Percentiles rank a stretch among this genome's conserved stretches.
phyloP scores from a whole-genome alignment of 2,888 invertebrate species.

The Epiblema foenella region DNA sequence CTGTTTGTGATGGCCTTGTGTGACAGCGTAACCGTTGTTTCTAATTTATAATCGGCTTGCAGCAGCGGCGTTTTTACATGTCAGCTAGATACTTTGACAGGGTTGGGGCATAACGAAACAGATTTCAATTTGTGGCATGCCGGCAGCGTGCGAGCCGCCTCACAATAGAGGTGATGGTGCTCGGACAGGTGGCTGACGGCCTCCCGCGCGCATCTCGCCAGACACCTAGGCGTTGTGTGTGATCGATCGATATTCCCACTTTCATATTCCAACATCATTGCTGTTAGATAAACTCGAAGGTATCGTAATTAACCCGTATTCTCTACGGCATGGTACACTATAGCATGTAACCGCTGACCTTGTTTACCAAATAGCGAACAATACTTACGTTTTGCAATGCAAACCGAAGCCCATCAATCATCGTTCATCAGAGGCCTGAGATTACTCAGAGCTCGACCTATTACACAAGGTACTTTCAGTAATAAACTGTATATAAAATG shows the following conservation, averaged over 20 bases:
- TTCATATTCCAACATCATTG: conserved; percentile 55
- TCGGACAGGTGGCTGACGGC: conserved; percentile 81
- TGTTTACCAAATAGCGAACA: conserved; percentile 55
- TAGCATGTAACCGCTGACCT: conserved; percentile 32
- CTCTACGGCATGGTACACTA: conserved; percentile 10
- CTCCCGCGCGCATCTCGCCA: conserved; percentile 55
- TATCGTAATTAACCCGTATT: conserved; percentile 27
- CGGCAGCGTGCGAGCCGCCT: conserved; percentile 69
- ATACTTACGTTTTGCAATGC: conserved; percentile 54
- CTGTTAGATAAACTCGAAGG: conserved; percentile 49
- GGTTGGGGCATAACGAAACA: conserved; percentile 74
- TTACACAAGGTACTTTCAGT: conserved; percentile 53
- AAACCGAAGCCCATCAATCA: conserved; percentile 64
- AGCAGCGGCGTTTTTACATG: conserved; percentile 69
- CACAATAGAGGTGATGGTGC: conserved; percentile 79
- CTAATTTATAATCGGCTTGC: conserved; percentile 73
- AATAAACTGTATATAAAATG: conserved; percentile 33
- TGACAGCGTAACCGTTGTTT: conserved; percentile 56
- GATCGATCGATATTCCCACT: conserved; percentile 67
- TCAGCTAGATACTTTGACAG: conserved; percentile 75
- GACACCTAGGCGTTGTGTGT: conserved; percentile 55
- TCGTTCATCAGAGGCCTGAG: conserved; percentile 65
- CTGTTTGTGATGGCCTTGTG: conserved; percentile 47
- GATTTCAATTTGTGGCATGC: conserved; percentile 78
- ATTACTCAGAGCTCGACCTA: conserved; percentile 62